Evolutionary conservation across 2,113 vertebrate species (phyloP), one percentile per base, ranked within the genome.

Genomic region (Bufo bufo): DNA sequence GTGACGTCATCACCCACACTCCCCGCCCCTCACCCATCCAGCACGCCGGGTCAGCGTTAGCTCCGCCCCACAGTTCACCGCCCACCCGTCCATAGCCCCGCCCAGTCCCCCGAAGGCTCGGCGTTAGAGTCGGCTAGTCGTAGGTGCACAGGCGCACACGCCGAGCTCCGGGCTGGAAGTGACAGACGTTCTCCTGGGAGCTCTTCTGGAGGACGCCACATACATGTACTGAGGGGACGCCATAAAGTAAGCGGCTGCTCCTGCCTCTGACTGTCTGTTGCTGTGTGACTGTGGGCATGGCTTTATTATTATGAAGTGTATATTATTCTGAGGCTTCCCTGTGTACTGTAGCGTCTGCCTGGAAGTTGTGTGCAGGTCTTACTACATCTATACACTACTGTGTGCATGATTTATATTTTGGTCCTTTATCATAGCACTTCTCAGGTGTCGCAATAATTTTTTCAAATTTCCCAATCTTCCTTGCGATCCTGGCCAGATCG

Each of bases 51-150:
- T 33, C 33, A 33, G 33, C 33, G 33, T 33, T 33, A 33, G 33
- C 33, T 1, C 33, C 33, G 10, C 56, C 56, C 3, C 56, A 3
- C 9, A 1, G 0, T 3, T 1, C 17, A 59, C 61, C 63, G 82
- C 82, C 82, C 65, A 50, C 1, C 0, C 4, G 1, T 8, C 0
- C 0, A 65, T 54, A 0, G 11, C 71, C 0, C 58, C 74, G 56
- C 85, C 85, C 85, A 10, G 4, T 17, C 20, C 43, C 17, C 7
- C 33, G 1, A 43, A 4, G 85, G 19, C 23, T 72, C 7, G 16
- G 13, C 65, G 20, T 49, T 17, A 4, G 5, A 4, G 5, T 47
- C n/a, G 0, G 6, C 59, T 45, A 0, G 20, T 56, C 54, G 8
- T 45, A 0, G 20, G 50, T 49, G 8, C 6, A 45, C 19, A n/a